A percentile compares a stretch with the other conserved stretches of the same genome.
These are phyloP conservation scores for Cantharis nigra DNA, from an alignment of 2,888 invertebrate genomes.

Conservation along the genomic window DNA sequence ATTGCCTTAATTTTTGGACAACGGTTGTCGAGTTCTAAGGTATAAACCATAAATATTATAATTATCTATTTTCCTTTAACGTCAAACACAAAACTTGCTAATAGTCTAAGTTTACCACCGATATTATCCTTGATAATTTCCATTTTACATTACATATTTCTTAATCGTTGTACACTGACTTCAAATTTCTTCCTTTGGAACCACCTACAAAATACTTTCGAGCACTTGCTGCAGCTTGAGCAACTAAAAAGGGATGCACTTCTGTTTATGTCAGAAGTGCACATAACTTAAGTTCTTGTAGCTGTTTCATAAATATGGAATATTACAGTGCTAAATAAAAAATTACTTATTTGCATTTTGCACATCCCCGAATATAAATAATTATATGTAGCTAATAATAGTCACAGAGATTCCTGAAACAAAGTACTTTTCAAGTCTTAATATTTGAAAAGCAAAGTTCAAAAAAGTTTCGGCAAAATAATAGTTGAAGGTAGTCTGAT, in stretches of 20 bases:
- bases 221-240: background rate
- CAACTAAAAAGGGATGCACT: background rate
- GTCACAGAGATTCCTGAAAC: background rate
- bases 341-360: background rate
- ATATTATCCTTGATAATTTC: background rate
- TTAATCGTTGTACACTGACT: background rate
- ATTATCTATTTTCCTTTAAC: background rate
- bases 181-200: background rate
- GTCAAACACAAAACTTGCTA: background rate
- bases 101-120: background rate
- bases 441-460: background rate
- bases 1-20: background rate
- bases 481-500: background rate
- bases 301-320: background rate
- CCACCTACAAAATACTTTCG: background rate
- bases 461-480: background rate
- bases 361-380: too few species aligned
- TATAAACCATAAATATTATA: background rate
- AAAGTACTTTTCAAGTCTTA: background rate
- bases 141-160: background rate
- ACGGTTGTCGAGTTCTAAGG: background rate
- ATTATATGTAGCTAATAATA: too few species aligned
- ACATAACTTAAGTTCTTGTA: background rate
- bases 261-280: background rate
- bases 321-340: background rate